phyloP scores from a whole-genome alignment of 1,140 invertebrate genomes.

The Euwallacea fornicatus region DNA sequence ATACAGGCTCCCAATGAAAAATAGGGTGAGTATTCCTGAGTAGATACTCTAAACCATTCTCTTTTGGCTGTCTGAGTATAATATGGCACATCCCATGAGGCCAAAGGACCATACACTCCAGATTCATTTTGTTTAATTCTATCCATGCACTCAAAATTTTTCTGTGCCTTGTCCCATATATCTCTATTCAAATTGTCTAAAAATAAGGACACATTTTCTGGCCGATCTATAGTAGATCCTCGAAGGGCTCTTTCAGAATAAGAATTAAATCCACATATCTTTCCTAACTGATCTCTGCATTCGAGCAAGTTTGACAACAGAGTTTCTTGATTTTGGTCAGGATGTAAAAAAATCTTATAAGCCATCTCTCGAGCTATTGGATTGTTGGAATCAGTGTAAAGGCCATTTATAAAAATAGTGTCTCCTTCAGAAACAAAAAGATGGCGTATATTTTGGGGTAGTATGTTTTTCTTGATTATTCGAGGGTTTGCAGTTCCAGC shows the following conservation, averaged over 20 bases:
- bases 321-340: slow-evolving; percentile 75
- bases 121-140: slow-evolving; percentile 68
- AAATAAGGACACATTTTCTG: slow-evolving; percentile 78
- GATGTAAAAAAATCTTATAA: slow-evolving; percentile 83
- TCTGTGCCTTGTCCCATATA: slow-evolving; percentile 63
- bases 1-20: slow-evolving; percentile 94
- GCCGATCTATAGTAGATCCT: slow-evolving; percentile 81
- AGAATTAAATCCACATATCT: slow-evolving; percentile 82
- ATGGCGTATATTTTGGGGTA: slow-evolving; percentile 68
- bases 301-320: slow-evolving; percentile 73
- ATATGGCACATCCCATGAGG: slow-evolving; percentile 86
- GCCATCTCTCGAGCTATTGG: slow-evolving; percentile 82
- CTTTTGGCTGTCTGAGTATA: slow-evolving; percentile 73
- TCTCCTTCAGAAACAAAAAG: slow-evolving; percentile 61
- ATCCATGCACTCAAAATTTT: slow-evolving; percentile 74
- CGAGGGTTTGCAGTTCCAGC: slow-evolving; percentile 69
- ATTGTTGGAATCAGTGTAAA: slow-evolving; percentile 81
- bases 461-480: slow-evolving; percentile 61
- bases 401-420: slow-evolving; percentile 72
- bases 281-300: slow-evolving; percentile 75
- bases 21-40: slow-evolving; percentile 79
- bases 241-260: slow-evolving; percentile 87
- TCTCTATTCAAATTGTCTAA: slow-evolving; percentile 75
- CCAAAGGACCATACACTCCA: slow-evolving; percentile 57
- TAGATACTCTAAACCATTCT: slow-evolving; percentile 66